Base-by-base conservation (phyloP, 2,797 vertebrate species). In the Platalea minor region DNA sequence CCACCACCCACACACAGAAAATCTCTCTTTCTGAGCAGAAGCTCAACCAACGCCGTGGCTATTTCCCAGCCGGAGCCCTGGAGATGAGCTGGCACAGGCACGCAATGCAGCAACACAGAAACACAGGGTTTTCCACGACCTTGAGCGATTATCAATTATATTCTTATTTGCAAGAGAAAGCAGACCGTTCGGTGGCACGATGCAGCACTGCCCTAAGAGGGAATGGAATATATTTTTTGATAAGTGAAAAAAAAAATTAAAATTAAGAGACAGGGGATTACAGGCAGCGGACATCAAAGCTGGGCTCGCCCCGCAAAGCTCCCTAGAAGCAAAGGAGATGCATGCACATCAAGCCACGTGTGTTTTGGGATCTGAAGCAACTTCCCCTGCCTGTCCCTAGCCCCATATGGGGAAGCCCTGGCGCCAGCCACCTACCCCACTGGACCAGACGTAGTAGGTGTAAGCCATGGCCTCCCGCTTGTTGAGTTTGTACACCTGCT, bases 361-460 rank as follows among this genome's bases (percentile, higher is more conserved):
- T 39, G n/a, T 88, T 59, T 63, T 68, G 73, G 50, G 74, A 92
- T 53, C 8, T 0, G 1, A 60, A 92, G 33, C 31, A 18, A 56
- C 3, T 2, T 68, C 20, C 68, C 50, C 37, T 75, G 48, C 37
- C n/a, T 17, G 2, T 35, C 43, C 78, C 82, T 64, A 53, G n/a
- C 61, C 74, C 35, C 1, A 2, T 0, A 0, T 0, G 10, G 60
- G 53, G 57, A 64, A 56, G 76, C n/a, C 53, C 43, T 8, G 4
- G 50, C 3, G 3, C 29, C 1, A 5, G 37, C 3, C 85, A 98
- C 99, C 9, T 98, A 99, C 99, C 98, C 97, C 98, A 1, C 98
- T 99, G 96, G 98, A 99, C 99, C 99, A 99, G 97, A 99, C 98
- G 5, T 99, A 99, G 98, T 98, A 99, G 35, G 98, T 98, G 45